Conservation (phyloP, 2,888 invertebrate species). For the Pollenia griseotomentosa region DNA sequence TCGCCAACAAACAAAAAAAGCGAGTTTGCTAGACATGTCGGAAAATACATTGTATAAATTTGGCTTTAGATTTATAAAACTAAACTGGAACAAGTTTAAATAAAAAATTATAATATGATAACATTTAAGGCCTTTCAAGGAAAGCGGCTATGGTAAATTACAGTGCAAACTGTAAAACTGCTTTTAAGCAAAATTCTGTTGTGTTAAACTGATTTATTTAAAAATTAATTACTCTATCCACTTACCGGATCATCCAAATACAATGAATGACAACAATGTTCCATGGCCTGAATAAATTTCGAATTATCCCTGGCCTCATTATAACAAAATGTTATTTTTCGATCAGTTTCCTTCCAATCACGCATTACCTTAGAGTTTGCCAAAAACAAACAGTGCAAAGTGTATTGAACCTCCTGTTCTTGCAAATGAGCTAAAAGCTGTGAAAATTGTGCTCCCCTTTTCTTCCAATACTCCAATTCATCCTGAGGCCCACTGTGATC, state of each 20-base stretch:
- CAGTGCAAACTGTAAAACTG: too few species aligned
- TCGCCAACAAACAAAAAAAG: too few species aligned
- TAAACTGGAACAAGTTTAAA: too few species aligned
- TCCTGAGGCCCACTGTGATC: slow-evolving; percentile 97
- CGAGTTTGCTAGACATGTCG: too few species aligned
- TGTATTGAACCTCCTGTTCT: slow-evolving; percentile 91
- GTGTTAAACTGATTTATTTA: background rate
- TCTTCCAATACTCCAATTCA: slow-evolving; percentile 98
- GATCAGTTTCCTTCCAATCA: slow-evolving; percentile 93
- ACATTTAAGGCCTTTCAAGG: too few species aligned
- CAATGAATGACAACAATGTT: slow-evolving; percentile 96
- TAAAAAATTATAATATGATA: too few species aligned
- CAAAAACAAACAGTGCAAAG: slow-evolving; percentile 90
- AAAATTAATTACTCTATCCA: slow-evolving; percentile 76
- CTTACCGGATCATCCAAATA: slow-evolving; percentile 95
- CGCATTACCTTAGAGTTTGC: slow-evolving; percentile 92
- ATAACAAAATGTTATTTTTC: slow-evolving; percentile 96
- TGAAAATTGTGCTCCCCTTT: slow-evolving; percentile 96
- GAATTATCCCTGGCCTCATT: slow-evolving; percentile 98
- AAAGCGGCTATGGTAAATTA: too few species aligned
- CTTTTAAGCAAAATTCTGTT: too few species aligned
- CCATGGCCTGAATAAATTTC: slow-evolving; percentile 96
- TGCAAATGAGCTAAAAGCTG: slow-evolving; percentile 92
- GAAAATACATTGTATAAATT: too few species aligned
- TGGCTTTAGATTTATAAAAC: too few species aligned